Evolutionary conservation across 2,797 vertebrate genomes (phyloP).

Genomic region (Accipiter minullus): DNA sequence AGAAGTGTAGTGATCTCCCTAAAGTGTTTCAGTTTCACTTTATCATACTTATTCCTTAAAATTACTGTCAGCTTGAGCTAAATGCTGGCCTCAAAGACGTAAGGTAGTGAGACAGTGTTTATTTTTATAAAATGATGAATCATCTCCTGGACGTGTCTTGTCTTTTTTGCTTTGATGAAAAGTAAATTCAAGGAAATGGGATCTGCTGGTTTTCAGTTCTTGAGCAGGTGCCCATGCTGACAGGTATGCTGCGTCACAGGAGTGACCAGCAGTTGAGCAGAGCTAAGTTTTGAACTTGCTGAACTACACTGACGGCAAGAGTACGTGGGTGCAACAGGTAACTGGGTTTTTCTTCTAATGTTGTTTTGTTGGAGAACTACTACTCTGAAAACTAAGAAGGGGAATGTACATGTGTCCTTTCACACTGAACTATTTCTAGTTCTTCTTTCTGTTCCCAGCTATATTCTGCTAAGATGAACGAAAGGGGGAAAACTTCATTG

Average conservation of each 20-base stretch:
- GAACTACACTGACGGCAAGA: neutral
- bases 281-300: neutral
- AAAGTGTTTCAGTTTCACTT: neutral
- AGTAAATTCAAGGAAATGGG: neutral
- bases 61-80: neutral
- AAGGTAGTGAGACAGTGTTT: neutral
- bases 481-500: neutral
- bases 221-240: neutral
- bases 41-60: neutral
- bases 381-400: neutral
- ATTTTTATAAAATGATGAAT: neutral
- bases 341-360: neutral
- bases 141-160: neutral
- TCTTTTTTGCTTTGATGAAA: neutral
- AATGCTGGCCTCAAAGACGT: neutral
- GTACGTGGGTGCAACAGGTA: neutral
- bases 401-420: neutral
- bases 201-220: neutral
- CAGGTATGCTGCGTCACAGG: accelerated
- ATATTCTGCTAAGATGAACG: neutral
- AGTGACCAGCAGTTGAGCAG: neutral
- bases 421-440: neutral
- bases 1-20: neutral
- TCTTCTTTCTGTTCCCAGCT: neutral
- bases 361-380: neutral